Evolutionary conservation across 2,113 vertebrate species (phyloP).

Genomic region (Sphyrna mokarran): DNA sequence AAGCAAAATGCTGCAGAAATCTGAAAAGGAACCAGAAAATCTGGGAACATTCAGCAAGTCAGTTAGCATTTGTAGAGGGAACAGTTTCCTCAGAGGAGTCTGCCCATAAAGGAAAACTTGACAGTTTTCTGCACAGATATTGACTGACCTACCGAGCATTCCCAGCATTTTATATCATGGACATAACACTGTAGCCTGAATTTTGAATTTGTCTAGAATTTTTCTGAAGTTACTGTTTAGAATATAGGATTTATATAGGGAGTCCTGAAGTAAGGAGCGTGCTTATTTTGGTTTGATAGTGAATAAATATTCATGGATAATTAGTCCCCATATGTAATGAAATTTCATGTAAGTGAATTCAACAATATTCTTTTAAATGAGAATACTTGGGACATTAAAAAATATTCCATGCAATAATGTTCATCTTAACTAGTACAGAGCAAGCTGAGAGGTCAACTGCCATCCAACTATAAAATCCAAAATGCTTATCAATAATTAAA

Average conservation of each 20-base stretch:
- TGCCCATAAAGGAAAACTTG: neutral
- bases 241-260: neutral
- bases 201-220: neutral
- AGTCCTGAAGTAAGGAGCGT: neutral
- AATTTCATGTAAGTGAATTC: neutral
- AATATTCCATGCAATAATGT: neutral
- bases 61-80: neutral
- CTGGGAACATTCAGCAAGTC: neutral
- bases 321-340: neutral
- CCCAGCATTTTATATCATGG: neutral
- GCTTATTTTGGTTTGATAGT: neutral
- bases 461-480: constrained; percentile 32
- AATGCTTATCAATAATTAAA: neutral
- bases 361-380: neutral
- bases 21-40: neutral
- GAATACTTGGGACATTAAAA: neutral
- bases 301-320: neutral
- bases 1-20: neutral
- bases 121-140: neutral
- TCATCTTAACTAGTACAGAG: neutral
- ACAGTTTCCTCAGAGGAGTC: neutral
- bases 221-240: neutral
- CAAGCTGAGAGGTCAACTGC: neutral
- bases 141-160: neutral
- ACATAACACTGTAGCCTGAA: neutral